A percentile compares a stretch with the other conserved stretches of the same genome.
Evolutionary conservation across 1,140 invertebrate genomes (phyloP).

Genomic region (Anastrepha obliqua): DNA sequence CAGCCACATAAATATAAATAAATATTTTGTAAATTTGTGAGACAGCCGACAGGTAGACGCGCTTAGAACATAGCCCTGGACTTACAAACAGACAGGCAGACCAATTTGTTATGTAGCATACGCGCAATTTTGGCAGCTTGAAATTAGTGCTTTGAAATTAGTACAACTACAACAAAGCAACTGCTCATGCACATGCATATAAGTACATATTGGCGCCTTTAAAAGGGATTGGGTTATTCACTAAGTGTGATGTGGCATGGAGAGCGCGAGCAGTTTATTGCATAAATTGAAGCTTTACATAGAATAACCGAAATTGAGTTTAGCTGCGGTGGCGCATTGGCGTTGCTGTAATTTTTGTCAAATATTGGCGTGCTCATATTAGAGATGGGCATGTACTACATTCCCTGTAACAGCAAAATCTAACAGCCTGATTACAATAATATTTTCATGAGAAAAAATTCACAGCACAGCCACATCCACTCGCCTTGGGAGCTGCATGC

Average conservation of each 20-base stretch:
- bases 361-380: too few relatives aligned
- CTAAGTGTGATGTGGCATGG: neutral
- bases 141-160: conserved; percentile 1
- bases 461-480: too few relatives aligned
- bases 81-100: neutral
- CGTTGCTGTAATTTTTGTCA: too few relatives aligned
- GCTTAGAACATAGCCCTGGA: neutral
- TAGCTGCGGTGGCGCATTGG: neutral
- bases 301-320: neutral
- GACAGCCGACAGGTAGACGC: neutral
- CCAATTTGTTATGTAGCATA: neutral
- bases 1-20: neutral
- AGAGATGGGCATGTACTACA: too few relatives aligned
- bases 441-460: too few relatives aligned
- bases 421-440: too few relatives aligned
- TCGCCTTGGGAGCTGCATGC: too few relatives aligned
- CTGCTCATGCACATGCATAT: too few relatives aligned
- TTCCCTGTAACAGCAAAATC: too few relatives aligned
- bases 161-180: neutral
- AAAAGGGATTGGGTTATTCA: too few relatives aligned
- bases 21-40: neutral
- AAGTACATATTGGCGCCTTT: too few relatives aligned
- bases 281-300: neutral
- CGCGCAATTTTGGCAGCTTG: neutral
- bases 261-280: neutral